A percentile compares a stretch with the other conserved stretches of the same genome.
Evolutionary conservation across 1,140 invertebrate species (phyloP).

Genomic region (Patella vulgata): DNA sequence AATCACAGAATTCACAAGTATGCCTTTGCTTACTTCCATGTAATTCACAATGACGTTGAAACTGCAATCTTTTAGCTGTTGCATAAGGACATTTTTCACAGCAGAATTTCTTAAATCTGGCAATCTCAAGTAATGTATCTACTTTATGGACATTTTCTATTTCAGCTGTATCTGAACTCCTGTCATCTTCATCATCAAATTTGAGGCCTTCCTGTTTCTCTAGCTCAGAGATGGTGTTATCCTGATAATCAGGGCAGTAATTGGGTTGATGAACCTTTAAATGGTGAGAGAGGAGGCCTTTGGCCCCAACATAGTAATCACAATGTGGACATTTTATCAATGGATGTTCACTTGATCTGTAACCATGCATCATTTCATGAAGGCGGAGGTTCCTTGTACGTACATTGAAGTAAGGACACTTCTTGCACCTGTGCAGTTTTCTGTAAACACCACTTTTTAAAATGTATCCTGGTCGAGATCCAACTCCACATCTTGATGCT

Average conservation of each 20-base stretch:
- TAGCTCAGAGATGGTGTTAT: conserved; percentile 31
- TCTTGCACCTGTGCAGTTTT: conserved; percentile 87
- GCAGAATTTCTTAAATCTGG: conserved; percentile 59
- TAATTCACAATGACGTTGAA: conserved; percentile 82
- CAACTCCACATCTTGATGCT: conserved; percentile 46
- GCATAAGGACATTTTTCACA: conserved; percentile 84
- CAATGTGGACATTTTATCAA: conserved; percentile 83
- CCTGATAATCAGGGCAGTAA: conserved; percentile 36
- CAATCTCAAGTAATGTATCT: conserved; percentile 57
- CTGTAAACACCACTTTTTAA: conserved; percentile 73
- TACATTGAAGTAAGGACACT: conserved; percentile 85
- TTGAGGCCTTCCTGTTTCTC: conserved; percentile 17
- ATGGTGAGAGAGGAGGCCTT: conserved; percentile 81
- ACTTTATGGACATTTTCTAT: conserved; percentile 35
- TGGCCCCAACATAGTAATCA: conserved; percentile 83
- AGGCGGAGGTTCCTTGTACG: conserved; percentile 78
- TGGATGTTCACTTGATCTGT: conserved; percentile 66
- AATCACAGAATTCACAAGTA: conserved; percentile 86
- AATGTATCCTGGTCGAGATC: conserved; percentile 48
- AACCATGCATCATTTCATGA: conserved; percentile 86
- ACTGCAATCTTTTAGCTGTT: conserved; percentile 87
- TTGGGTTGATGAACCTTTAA: conserved; percentile 76
- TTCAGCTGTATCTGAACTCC: conserved; percentile 22
- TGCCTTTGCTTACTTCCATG: conserved; percentile 87
- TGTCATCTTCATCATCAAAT: conserved; percentile 27